Percentiles rank a stretch among this genome's conserved stretches.
These are phyloP conservation scores for Dreissena polymorpha DNA, from an alignment of 1,140 invertebrate genomes.

Conservation along the genomic window DNA sequence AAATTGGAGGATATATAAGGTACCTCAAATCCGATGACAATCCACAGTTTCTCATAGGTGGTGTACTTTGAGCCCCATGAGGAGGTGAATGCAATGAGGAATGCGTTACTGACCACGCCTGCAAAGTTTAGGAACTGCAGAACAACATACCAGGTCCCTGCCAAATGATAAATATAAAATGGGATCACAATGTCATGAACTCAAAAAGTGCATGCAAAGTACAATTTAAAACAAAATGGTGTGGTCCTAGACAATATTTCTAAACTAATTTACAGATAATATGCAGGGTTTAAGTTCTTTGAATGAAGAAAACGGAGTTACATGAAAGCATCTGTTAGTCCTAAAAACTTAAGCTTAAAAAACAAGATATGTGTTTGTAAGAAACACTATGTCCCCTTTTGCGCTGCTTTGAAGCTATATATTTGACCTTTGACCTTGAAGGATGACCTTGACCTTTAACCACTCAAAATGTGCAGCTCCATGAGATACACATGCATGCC, in stretches of 20 bases:
- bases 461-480: no score
- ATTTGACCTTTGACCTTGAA: no score
- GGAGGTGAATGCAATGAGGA: constrained; percentile 80
- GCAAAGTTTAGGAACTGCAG: constrained; percentile 78
- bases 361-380: no score
- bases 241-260: neutral
- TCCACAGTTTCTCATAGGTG: constrained; percentile 68
- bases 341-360: no score
- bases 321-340: no score
- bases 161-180: constrained; percentile 40
- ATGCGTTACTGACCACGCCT: constrained; percentile 80
- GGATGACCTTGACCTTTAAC: no score
- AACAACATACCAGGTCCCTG: constrained; percentile 80
- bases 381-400: no score
- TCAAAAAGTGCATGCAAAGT: neutral
- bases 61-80: constrained; percentile 72
- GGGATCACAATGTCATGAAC: neutral
- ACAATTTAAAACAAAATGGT: neutral
- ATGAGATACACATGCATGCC: no score
- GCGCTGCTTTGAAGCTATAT: no score
- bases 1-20: neutral
- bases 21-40: constrained; percentile 80
- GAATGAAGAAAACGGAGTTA: no score
- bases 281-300: no score
- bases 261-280: neutral